These are phyloP conservation scores for Brachyhypopomus gauderio DNA, from an alignment of 2,113 vertebrate species.

Conservation along the genomic window DNA sequence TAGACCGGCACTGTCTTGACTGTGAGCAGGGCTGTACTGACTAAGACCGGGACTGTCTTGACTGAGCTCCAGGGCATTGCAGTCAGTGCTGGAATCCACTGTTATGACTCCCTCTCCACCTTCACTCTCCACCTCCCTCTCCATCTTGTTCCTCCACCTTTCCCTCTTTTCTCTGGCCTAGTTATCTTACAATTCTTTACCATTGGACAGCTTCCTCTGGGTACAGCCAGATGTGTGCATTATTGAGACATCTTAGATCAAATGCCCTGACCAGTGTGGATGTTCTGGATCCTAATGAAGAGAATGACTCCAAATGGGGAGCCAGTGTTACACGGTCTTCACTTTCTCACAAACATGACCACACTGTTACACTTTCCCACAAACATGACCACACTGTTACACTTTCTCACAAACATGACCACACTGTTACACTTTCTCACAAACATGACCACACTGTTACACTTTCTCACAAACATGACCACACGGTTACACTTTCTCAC, in stretches of 20 bases:
- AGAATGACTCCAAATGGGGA: background rate
- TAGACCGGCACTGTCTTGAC: background rate
- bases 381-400: no score
- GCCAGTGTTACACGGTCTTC: background rate
- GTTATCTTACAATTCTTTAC: background rate
- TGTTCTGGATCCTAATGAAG: background rate
- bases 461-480: no score
- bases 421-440: no score
- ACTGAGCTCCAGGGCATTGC: background rate
- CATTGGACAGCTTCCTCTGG: background rate
- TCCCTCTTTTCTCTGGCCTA: background rate
- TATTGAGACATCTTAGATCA: background rate
- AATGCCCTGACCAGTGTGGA: background rate
- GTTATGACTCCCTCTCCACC: background rate
- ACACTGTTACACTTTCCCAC: no score
- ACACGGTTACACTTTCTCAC: no score
- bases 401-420: no score
- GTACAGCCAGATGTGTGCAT: background rate
- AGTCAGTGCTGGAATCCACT: background rate
- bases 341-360: no score
- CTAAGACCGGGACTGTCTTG: conserved; percentile 2
- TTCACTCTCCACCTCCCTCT: background rate
- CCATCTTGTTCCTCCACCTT: background rate
- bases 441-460: no score
- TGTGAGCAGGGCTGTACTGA: background rate